Evolutionary conservation across 2,113 vertebrate species (phyloP).

Genomic region (Marmota flaviventris): DNA sequence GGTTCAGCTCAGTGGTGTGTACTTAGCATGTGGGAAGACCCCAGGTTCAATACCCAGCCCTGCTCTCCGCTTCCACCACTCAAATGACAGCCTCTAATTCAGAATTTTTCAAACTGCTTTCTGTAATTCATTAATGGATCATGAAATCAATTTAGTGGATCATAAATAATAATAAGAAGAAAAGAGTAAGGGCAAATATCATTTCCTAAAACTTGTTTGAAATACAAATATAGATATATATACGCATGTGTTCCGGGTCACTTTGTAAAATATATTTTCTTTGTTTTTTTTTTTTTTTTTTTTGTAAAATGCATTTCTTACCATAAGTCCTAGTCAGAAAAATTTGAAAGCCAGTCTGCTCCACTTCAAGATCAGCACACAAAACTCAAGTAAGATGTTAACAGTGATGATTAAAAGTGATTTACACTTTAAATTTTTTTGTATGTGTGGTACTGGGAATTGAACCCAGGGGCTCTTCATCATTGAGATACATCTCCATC

Average conservation of each 20-base stretch:
- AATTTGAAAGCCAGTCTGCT: background rate
- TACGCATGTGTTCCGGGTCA: background rate
- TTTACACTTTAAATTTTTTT: too few species aligned
- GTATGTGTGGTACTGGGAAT: too few species aligned
- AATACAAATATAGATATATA: background rate
- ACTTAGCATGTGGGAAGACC: too few species aligned
- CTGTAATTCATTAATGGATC: background rate
- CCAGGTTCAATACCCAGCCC: background rate
- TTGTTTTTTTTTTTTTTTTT: too few species aligned
- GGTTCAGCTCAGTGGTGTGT: background rate
- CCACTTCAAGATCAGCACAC: background rate
- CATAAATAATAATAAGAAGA: slow-evolving; percentile 31
- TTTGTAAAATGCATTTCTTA: slow-evolving; percentile 1
- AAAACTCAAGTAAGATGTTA: slow-evolving; percentile 8
- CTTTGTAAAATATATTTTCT: background rate
- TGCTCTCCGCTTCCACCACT: too few species aligned
- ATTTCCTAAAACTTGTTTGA: slow-evolving; percentile 39
- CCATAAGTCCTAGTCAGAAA: background rate
- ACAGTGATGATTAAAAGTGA: slow-evolving; percentile 39
- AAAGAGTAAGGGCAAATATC: background rate
- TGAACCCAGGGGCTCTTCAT: too few species aligned
- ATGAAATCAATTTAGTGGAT: slow-evolving; percentile 46
- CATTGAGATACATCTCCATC: too few species aligned
- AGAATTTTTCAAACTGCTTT: slow-evolving; percentile 35
- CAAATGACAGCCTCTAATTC: background rate